phyloP scores from a whole-genome alignment of 1,140 invertebrate species.

The Orchestia grillus region DNA sequence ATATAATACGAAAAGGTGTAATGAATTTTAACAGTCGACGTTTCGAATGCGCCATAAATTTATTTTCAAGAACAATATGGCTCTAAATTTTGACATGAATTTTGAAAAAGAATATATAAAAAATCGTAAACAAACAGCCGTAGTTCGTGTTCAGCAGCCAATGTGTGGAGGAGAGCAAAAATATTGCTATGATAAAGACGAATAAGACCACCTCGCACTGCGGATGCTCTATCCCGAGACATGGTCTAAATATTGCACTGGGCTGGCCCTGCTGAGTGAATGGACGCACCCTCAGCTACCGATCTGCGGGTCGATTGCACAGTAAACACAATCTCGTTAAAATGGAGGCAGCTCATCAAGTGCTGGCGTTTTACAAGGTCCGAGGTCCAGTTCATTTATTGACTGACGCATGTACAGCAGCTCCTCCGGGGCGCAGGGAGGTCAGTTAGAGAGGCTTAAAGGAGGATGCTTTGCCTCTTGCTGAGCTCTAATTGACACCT shows the following conservation, averaged over 20 bases:
- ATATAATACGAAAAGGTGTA: no score
- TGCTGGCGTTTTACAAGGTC: neutral
- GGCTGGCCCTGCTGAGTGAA: neutral
- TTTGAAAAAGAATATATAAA: neutral
- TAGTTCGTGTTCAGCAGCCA: no score
- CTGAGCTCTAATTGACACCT: neutral
- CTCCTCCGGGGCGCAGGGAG: neutral
- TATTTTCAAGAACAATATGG: neutral
- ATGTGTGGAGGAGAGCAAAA: no score
- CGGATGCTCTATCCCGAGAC: neutral
- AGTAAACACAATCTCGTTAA: neutral
- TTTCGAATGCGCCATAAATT: no score
- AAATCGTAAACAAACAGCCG: no score
- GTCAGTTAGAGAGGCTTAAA: neutral
- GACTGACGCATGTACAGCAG: neutral
- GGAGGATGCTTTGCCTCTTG: neutral
- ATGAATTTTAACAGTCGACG: no score
- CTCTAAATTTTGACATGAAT: neutral
- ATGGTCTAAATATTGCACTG: neutral
- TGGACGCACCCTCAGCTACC: neutral
- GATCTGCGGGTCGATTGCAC: neutral
- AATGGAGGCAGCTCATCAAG: neutral
- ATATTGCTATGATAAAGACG: no score
- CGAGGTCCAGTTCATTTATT: neutral
- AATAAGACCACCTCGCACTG: no score